These are phyloP conservation scores for Ammodytes dubius DNA, from an alignment of 2,113 vertebrate species.

Conservation along the genomic window DNA sequence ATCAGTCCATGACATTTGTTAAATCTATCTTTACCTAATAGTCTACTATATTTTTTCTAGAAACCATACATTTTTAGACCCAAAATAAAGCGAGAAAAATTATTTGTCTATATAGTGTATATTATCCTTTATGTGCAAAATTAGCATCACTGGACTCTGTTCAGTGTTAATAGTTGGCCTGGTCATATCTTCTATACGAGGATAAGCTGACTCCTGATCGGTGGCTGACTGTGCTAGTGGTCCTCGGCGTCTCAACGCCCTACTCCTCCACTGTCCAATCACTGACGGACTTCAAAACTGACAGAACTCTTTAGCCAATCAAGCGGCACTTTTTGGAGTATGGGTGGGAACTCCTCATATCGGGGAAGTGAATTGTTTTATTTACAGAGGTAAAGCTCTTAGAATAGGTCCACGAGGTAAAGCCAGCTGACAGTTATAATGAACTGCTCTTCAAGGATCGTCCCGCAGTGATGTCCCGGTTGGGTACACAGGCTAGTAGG, in stretches of 20 bases:
- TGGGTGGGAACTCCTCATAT: slow-evolving; percentile 55
- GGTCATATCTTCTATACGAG: fast-evolving
- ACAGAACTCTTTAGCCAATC: slow-evolving; percentile 64
- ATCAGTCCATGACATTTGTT: background rate
- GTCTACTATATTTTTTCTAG: background rate
- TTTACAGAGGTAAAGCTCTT: background rate
- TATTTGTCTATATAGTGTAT: background rate
- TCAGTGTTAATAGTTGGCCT: background rate
- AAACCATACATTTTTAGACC: slow-evolving; percentile 53
- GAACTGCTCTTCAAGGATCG: slow-evolving; percentile 8
- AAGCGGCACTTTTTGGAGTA: background rate
- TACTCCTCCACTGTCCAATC: slow-evolving; percentile 65
- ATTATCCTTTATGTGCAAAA: background rate
- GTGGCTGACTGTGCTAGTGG: slow-evolving; percentile 2
- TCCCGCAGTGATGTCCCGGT: background rate
- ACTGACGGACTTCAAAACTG: slow-evolving; percentile 3
- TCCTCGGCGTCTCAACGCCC: background rate
- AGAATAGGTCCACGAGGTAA: background rate
- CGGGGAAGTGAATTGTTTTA: slow-evolving; percentile 70
- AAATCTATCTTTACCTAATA: slow-evolving; percentile 30
- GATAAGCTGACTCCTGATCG: slow-evolving; percentile 45
- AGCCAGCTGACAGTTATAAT: slow-evolving; percentile 9
- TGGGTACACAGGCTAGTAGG: background rate
- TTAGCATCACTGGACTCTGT: slow-evolving; percentile 1
- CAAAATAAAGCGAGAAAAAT: slow-evolving; percentile 62